A percentile compares a stretch with the other conserved stretches of the same genome.
Evolutionary conservation across 2,113 vertebrate genomes (phyloP).

Genomic region (Acrocephalus kingi): DNA sequence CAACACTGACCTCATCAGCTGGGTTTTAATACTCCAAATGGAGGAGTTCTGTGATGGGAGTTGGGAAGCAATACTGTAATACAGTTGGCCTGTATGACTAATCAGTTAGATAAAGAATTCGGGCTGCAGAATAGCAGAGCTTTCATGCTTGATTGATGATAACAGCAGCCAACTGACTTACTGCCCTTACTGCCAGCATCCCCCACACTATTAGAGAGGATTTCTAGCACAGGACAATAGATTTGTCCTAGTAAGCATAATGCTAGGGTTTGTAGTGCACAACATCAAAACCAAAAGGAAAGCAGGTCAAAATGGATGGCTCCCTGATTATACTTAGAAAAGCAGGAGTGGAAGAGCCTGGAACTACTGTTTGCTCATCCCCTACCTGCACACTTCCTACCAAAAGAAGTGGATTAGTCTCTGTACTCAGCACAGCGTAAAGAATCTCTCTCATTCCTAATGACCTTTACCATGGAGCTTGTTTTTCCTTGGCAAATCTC

Average conservation of each 20-base stretch:
- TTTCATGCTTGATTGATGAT: constrained; percentile 63
- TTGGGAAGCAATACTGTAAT: not conserved
- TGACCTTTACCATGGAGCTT: constrained; percentile 14
- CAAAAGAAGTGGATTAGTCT: not conserved
- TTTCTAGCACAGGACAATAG: constrained; percentile 31
- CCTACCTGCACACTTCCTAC: not conserved
- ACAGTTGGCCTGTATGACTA: constrained; percentile 52
- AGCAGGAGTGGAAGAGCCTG: not conserved
- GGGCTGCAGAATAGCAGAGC: constrained; percentile 32
- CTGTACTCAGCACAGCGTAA: not conserved
- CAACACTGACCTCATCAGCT: constrained; percentile 1
- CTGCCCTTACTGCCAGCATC: constrained; percentile 34
- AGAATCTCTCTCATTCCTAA: not conserved
- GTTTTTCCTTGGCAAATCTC: constrained; percentile 11
- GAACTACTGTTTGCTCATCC: not conserved
- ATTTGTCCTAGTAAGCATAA: constrained; percentile 33
- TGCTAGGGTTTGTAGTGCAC: not conserved
- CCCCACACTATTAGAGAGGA: not conserved
- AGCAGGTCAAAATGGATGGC: constrained; percentile 24
- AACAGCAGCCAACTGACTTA: constrained; percentile 55
- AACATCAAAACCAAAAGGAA: constrained; percentile 27
- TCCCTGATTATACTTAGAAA: not conserved
- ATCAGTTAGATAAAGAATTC: constrained; percentile 61
- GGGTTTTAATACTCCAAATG: not conserved
- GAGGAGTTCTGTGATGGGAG: not conserved